phyloP scores from a whole-genome alignment of 2,888 invertebrate genomes.

The Diplolepis rosae region DNA sequence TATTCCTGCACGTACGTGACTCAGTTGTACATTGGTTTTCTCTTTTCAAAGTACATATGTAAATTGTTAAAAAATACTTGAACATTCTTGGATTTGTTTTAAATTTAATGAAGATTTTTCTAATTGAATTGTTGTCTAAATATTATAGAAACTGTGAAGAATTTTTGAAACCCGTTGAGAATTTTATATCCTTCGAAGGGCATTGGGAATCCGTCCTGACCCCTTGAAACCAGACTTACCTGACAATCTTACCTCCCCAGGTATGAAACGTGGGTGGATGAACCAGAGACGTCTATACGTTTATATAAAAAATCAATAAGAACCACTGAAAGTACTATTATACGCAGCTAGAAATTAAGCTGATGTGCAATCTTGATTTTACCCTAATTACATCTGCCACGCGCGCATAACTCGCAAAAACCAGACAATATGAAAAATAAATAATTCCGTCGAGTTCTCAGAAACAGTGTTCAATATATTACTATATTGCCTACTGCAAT shows the following conservation, averaged over 20 bases:
- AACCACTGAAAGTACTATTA: constrained; percentile 4
- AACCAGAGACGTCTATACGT: not conserved
- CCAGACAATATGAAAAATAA: constrained; percentile 30
- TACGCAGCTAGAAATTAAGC: constrained; percentile 11
- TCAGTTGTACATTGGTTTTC: not conserved
- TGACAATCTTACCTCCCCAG: constrained; percentile 12
- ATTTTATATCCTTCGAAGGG: not conserved
- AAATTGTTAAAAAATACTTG: too few species aligned
- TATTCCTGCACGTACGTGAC: constrained; percentile 15
- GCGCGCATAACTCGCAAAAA: not conserved
- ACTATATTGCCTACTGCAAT: not conserved
- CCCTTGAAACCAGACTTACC: constrained; percentile 18
- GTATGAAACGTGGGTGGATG: constrained; percentile 28
- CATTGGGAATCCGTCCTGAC: not conserved
- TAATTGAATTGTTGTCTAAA: too few species aligned
- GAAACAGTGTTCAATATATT: constrained; percentile 14
- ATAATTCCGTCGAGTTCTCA: constrained; percentile 6
- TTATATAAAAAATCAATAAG: constrained; percentile 23
- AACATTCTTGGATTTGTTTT: too few species aligned
- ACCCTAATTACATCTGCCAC: constrained; percentile 25
- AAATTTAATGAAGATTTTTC: too few species aligned
- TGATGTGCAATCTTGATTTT: constrained; percentile 19
- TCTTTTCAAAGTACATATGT: not conserved
- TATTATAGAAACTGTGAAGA: too few species aligned
- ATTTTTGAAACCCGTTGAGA: not conserved